Conservation (phyloP, 2,797 vertebrate species). For the Mormyrus hasselquistii region DNA sequence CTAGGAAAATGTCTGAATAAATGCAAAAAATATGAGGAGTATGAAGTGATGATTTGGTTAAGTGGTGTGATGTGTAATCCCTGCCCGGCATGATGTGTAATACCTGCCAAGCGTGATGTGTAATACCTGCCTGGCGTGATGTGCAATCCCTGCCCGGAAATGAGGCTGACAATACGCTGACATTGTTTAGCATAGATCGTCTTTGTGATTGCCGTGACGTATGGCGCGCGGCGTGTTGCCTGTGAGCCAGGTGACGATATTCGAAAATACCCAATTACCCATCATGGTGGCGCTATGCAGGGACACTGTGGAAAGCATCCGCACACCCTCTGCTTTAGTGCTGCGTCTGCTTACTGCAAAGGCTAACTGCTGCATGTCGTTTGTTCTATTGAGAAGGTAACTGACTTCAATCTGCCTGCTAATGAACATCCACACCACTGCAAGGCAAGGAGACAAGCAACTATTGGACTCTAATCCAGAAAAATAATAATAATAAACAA, state of each 20-base stretch:
- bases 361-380: not conserved
- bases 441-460: not conserved
- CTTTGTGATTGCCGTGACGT: not conserved
- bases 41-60: not conserved
- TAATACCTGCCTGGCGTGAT: not conserved
- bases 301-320: not conserved
- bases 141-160: not conserved
- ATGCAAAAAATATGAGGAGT: not conserved
- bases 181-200: not conserved
- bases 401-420: not conserved
- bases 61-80: not conserved
- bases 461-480: not conserved
- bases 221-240: not conserved
- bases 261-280: not conserved
- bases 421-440: not conserved
- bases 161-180: not conserved
- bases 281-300: not conserved
- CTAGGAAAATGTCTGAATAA: not conserved
- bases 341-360: not conserved
- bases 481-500: not conserved
- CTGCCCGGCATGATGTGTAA: not conserved
- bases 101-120: not conserved
- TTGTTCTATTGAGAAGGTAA: not conserved
- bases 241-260: not conserved
- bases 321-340: not conserved